These are phyloP conservation scores for Zosterops lateralis DNA, from an alignment of 2,113 vertebrate species.

Conservation along the genomic window DNA sequence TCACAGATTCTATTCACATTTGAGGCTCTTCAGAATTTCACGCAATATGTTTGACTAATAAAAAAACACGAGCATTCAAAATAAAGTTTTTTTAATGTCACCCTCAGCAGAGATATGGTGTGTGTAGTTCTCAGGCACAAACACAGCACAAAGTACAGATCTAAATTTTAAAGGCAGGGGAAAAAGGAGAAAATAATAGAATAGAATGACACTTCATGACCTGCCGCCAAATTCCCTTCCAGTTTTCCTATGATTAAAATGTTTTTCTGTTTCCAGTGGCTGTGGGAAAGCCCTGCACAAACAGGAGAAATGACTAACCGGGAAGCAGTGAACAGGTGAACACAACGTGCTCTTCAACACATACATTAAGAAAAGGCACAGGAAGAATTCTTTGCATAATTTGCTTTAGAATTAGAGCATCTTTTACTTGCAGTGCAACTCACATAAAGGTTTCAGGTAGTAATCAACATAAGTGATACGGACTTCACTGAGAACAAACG, in stretches of 20 bases:
- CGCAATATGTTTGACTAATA: background rate
- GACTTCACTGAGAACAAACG: background rate
- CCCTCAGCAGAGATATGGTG: background rate
- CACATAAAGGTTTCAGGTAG: background rate
- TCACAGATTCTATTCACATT: background rate
- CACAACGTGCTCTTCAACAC: background rate
- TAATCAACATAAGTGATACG: background rate
- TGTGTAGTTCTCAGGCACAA: background rate
- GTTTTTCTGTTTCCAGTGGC: background rate
- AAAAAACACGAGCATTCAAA: background rate
- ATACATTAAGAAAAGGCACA: background rate
- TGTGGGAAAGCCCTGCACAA: conserved; percentile 25
- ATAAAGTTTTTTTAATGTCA: background rate
- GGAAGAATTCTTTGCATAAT: background rate
- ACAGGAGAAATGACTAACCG: conserved; percentile 24
- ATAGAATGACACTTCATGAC: background rate
- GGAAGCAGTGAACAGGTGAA: background rate
- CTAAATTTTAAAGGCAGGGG: background rate
- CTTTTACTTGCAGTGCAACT: background rate
- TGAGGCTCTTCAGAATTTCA: background rate
- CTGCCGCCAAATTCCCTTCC: background rate
- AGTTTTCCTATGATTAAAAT: background rate
- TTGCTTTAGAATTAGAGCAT: background rate
- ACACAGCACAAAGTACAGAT: background rate
- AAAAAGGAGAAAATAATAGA: background rate